Percentiles rank a stretch among this genome's conserved stretches.
Conservation (phyloP, 2,113 vertebrate species). For the Syngnathus scovelli region DNA sequence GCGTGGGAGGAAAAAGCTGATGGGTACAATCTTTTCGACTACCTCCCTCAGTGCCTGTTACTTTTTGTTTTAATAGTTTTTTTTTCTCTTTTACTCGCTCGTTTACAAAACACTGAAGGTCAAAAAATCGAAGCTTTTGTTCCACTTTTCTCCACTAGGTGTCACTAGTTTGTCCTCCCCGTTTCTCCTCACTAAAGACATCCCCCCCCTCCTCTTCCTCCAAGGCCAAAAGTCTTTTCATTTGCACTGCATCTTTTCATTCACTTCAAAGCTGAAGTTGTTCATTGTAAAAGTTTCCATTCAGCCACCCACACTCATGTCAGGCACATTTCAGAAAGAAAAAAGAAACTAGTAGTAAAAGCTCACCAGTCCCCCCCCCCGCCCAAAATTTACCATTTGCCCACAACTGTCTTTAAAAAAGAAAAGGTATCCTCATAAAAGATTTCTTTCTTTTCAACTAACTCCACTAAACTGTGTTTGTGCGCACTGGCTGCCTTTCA, state of each 20-base stretch:
- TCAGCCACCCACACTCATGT: not conserved
- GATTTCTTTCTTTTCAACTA: not conserved
- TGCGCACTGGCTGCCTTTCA: conserved; percentile 52
- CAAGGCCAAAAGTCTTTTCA: not conserved
- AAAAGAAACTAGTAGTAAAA: no score
- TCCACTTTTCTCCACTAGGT: not conserved
- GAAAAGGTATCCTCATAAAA: not conserved
- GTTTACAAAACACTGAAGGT: no score
- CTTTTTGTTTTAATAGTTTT: conserved; percentile 25
- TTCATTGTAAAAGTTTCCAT: not conserved
- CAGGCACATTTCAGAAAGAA: no score
- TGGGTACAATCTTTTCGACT: conserved; percentile 25
- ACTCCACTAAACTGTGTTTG: conserved; percentile 5
- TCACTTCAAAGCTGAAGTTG: not conserved
- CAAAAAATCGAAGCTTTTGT: conserved; percentile 5
- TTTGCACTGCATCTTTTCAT: not conserved
- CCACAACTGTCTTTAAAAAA: not conserved
- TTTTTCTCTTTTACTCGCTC: conserved; percentile 5
- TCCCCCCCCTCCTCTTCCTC: not conserved
- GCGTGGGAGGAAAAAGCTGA: conserved; percentile 42
- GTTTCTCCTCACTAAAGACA: not conserved
- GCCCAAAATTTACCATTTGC: no score
- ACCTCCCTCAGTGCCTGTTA: conserved; percentile 22
- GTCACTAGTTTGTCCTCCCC: not conserved
- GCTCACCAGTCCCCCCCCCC: no score